Evolutionary conservation across 2,113 vertebrate genomes (phyloP).

Genomic region (Choloepus hoffmanni): DNA sequence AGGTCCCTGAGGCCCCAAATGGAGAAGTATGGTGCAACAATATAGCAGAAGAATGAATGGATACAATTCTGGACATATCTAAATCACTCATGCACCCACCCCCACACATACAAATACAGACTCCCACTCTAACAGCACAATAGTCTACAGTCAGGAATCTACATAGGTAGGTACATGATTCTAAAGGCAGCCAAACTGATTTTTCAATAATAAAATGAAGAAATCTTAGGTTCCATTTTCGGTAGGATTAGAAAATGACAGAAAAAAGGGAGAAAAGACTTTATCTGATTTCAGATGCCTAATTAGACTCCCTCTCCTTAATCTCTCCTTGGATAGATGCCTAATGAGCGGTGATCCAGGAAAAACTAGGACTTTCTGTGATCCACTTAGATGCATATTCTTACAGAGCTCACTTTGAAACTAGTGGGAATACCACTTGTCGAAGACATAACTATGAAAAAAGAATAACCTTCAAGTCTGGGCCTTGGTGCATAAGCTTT

Average conservation of each 20-base stretch:
- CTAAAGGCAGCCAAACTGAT: not conserved
- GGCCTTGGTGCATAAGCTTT: not conserved
- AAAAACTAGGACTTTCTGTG: not conserved
- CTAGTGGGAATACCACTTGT: not conserved
- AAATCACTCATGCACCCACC: not conserved
- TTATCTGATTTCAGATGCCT: not conserved
- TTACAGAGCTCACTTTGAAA: not conserved
- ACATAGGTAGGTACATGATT: not conserved
- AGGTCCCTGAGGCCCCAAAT: not conserved
- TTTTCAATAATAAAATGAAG: not conserved
- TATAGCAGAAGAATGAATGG: not conserved
- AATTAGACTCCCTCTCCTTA: not conserved
- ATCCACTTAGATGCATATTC: not conserved
- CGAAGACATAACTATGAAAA: constrained; percentile 4
- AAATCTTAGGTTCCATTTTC: not conserved
- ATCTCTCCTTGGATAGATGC: not conserved
- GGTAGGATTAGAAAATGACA: constrained; percentile 1
- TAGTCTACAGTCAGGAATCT: not conserved
- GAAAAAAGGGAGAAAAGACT: not conserved
- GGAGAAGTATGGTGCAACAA: not conserved
- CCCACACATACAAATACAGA: not conserved
- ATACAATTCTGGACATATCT: not conserved
- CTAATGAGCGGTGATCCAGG: not conserved
- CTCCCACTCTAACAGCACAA: not conserved
- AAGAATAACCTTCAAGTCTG: not conserved